phyloP scores from a whole-genome alignment of 2,888 invertebrate species.

The Hypomecis atomaria region DNA sequence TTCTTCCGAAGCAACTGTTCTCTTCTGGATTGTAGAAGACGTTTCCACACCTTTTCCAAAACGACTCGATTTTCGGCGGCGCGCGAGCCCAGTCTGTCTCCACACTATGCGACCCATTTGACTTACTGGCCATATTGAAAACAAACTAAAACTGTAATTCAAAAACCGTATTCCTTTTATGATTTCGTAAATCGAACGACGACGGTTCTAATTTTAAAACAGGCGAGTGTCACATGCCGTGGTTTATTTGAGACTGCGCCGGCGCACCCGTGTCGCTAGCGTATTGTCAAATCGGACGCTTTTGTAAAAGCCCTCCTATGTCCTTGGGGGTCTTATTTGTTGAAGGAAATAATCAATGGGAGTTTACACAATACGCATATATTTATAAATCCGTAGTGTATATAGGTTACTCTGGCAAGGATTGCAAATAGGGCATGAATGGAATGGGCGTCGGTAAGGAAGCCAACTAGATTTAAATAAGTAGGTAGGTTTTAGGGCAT shows the following conservation, averaged over 20 bases:
- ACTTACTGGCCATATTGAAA: slow-evolving; percentile 60
- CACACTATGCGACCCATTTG: slow-evolving; percentile 57
- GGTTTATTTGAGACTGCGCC: slow-evolving; percentile 54
- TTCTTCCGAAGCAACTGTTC: slow-evolving; percentile 72
- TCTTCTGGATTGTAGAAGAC: slow-evolving; percentile 72
- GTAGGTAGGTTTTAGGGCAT: no score
- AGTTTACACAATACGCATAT: no score
- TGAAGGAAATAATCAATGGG: slow-evolving; percentile 9
- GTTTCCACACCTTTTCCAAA: slow-evolving; percentile 57
- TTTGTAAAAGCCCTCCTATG: slow-evolving; percentile 31
- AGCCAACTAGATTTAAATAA: no score
- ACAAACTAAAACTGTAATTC: slow-evolving; percentile 4
- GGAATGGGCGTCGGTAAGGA: no score
- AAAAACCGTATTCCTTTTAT: slow-evolving; percentile 3
- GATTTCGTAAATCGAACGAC: slow-evolving; percentile 10
- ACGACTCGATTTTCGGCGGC: slow-evolving; percentile 61
- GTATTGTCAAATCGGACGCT: slow-evolving; percentile 28
- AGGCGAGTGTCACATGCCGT: slow-evolving; percentile 50
- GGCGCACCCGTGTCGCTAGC: slow-evolving; percentile 49
- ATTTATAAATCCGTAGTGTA: not conserved
- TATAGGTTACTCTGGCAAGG: no score
- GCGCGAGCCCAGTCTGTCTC: slow-evolving; percentile 72
- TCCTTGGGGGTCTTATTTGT: slow-evolving; percentile 9
- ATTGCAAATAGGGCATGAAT: no score
- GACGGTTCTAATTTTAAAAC: slow-evolving; percentile 22